Conservation (phyloP, 2,888 invertebrate species). For the Tromatobia lineatoria region DNA sequence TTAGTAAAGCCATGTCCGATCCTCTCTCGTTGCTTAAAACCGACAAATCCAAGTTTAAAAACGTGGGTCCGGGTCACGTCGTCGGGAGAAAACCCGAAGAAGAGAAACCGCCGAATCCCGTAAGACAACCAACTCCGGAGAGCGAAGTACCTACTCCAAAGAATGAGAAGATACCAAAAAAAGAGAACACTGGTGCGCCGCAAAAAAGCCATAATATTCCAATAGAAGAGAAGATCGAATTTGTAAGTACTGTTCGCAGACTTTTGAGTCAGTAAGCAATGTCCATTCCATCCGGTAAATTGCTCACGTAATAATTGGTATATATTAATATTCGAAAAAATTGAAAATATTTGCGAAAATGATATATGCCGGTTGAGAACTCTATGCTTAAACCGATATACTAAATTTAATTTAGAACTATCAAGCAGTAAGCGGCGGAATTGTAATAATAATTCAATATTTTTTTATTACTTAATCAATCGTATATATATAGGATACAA, state of each 20-base stretch:
- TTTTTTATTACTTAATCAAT: no score
- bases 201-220: conserved; percentile 33
- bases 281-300: not conserved
- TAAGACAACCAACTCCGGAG: conserved; percentile 41
- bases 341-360: no score
- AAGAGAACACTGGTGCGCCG: conserved; percentile 40
- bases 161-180: conserved; percentile 63
- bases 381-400: no score
- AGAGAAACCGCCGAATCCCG: conserved; percentile 7
- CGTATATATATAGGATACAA: no score
- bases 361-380: no score
- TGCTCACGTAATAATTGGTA: no score
- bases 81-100: conserved; percentile 60
- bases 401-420: no score
- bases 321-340: no score
- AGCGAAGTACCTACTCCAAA: conserved; percentile 46
- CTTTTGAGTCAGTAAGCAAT: not conserved
- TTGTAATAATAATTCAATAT: no score
- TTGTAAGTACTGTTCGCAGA: conserved; percentile 80
- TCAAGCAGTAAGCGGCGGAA: no score
- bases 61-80: conserved; percentile 75
- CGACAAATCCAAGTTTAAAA: conserved; percentile 67
- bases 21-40: conserved; percentile 65
- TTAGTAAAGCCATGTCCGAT: conserved; percentile 63
- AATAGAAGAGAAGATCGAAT: conserved; percentile 82